Evolutionary conservation across 2,888 invertebrate species (phyloP).

Genomic region (Slavum lentiscoides): DNA sequence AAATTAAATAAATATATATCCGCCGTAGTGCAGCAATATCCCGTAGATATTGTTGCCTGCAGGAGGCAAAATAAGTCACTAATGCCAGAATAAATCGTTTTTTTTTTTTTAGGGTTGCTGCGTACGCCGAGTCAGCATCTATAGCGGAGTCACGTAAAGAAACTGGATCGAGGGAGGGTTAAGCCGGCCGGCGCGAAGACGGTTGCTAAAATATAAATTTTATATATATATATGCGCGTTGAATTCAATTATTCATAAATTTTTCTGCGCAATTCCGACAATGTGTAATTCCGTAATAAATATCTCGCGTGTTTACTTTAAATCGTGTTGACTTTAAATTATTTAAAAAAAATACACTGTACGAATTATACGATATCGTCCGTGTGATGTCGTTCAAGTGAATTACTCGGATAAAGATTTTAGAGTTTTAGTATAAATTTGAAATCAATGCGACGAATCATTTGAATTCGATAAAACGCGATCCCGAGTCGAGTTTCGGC

Average conservation of each 20-base stretch:
- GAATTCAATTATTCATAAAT: slow-evolving; percentile 16
- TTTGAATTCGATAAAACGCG: too few species aligned
- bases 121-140: slow-evolving; percentile 1
- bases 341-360: too few species aligned
- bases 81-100: slow-evolving; percentile 32
- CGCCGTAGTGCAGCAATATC: too few species aligned
- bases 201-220: not conserved
- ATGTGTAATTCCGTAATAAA: not conserved
- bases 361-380: too few species aligned
- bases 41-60: not conserved
- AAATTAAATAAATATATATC: too few species aligned
- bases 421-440: too few species aligned
- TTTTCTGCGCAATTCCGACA: not conserved
- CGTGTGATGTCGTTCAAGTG: too few species aligned
- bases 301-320: too few species aligned
- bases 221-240: not conserved
- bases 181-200: not conserved
- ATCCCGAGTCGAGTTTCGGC: too few species aligned
- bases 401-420: too few species aligned
- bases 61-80: slow-evolving; percentile 14
- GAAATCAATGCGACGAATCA: too few species aligned
- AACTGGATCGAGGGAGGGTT: not conserved
- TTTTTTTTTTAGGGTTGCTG: not conserved
- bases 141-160: slow-evolving; percentile 25
- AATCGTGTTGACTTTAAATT: too few species aligned